These are phyloP conservation scores for Pipa parva DNA, from an alignment of 2,113 vertebrate genomes.

Conservation along the genomic window DNA sequence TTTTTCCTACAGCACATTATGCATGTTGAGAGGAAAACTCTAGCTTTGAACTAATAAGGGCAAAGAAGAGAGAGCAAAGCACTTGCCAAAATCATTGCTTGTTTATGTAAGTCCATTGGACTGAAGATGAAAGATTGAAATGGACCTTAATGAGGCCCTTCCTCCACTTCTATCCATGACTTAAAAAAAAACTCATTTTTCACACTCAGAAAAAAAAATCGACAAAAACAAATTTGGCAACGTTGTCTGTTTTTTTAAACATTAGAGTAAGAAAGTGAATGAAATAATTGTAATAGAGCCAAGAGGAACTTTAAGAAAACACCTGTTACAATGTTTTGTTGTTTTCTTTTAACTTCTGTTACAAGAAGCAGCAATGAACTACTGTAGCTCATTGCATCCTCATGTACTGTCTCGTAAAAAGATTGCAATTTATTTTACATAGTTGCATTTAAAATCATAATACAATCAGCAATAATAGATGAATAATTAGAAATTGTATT, in stretches of 20 bases:
- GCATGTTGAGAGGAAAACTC: slow-evolving; percentile 46
- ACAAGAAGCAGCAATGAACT: not conserved
- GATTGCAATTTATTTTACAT: no score
- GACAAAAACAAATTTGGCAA: slow-evolving; percentile 42
- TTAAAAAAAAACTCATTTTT: slow-evolving; percentile 10
- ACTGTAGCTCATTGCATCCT: no score
- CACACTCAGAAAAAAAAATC: slow-evolving; percentile 29
- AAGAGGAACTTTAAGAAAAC: slow-evolving; percentile 18
- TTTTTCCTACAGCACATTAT: slow-evolving; percentile 49
- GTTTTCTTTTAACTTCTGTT: not conserved
- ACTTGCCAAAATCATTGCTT: slow-evolving; percentile 51
- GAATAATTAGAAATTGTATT: no score
- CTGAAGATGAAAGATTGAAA: slow-evolving; percentile 35
- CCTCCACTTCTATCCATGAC: slow-evolving; percentile 37
- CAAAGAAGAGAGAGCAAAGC: slow-evolving; percentile 47
- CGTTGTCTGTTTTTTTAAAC: slow-evolving; percentile 39
- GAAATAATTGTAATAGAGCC: slow-evolving; percentile 17
- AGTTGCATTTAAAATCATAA: no score
- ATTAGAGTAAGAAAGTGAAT: slow-evolving; percentile 39
- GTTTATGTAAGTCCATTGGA: slow-evolving; percentile 35
- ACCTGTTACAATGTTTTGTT: slow-evolving; percentile 15
- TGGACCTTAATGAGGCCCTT: slow-evolving; percentile 32
- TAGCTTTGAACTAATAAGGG: slow-evolving; percentile 63
- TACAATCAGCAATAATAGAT: no score
- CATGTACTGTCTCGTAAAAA: no score